These are phyloP conservation scores for Dicycla oo DNA, from an alignment of 2,888 invertebrate genomes.

Conservation along the genomic window DNA sequence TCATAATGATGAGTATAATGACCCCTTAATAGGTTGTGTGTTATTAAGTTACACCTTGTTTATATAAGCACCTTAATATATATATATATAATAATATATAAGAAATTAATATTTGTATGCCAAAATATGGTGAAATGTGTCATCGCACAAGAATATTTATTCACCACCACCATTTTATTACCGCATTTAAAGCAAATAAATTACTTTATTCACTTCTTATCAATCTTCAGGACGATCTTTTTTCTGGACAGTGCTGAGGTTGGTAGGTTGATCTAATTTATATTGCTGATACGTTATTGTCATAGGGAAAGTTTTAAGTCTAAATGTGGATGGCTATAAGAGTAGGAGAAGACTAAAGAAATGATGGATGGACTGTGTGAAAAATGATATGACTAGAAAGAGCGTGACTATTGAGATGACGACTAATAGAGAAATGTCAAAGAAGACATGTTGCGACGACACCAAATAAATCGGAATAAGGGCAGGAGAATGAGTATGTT, in stretches of 20 bases:
- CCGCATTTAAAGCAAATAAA: no score
- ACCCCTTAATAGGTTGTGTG: no score
- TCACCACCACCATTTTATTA: no score
- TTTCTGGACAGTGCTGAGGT: slow-evolving; percentile 31
- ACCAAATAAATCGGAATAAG: neutral
- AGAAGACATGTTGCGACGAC: neutral
- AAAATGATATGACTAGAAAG: neutral
- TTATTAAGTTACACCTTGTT: no score
- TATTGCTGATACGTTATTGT: neutral
- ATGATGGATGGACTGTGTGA: neutral
- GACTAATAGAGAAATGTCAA: neutral
- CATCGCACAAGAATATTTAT: no score
- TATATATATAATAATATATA: no score
- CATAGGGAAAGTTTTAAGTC: neutral
- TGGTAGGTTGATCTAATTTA: neutral
- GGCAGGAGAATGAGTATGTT: neutral
- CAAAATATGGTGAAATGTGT: no score
- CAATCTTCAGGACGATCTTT: slow-evolving; percentile 40
- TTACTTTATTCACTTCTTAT: slow-evolving; percentile 48
- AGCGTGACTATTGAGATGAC: neutral
- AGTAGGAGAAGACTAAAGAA: neutral
- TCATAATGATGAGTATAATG: no score
- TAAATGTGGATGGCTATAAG: neutral
- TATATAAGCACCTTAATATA: no score
- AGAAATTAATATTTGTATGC: no score